Evolutionary conservation across 1,140 invertebrate genomes (phyloP).

Genomic region (Drosophila tropicalis): DNA sequence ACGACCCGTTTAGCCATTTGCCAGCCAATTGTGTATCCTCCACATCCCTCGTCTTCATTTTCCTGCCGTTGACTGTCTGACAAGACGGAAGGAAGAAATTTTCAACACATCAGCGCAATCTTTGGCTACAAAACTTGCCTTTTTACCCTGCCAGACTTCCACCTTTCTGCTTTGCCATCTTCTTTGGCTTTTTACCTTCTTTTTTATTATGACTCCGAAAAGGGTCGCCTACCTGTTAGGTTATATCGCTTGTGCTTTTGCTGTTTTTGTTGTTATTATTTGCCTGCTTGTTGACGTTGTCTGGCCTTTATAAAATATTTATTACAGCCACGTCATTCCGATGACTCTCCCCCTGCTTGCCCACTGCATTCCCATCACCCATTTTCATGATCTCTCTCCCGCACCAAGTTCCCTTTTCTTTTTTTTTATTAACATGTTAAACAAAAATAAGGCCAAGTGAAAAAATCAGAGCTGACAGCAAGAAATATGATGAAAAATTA

Average conservation of each 20-base stretch:
- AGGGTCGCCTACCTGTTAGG: slow-evolving; percentile 50
- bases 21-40: slow-evolving; percentile 74
- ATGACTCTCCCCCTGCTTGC: not conserved
- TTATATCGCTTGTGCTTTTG: slow-evolving; percentile 24
- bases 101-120: slow-evolving; percentile 71
- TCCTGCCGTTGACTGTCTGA: slow-evolving; percentile 47
- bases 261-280: slow-evolving; percentile 21
- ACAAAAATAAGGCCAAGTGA: slow-evolving; percentile 21
- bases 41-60: slow-evolving; percentile 18
- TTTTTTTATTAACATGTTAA: slow-evolving; percentile 53
- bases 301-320: slow-evolving; percentile 64
- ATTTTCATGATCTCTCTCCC: not conserved
- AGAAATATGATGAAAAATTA: slow-evolving; percentile 41
- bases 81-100: slow-evolving; percentile 76
- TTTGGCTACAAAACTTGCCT: slow-evolving; percentile 57
- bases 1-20: slow-evolving; percentile 67
- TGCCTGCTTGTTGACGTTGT: slow-evolving; percentile 39
- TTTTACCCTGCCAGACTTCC: not conserved
- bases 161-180: not conserved
- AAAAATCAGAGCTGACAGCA: slow-evolving; percentile 3
- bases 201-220: slow-evolving; percentile 40
- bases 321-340: slow-evolving; percentile 42
- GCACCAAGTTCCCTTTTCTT: not conserved
- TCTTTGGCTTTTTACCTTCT: not conserved
- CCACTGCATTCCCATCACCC: slow-evolving; percentile 18